phyloP scores from a whole-genome alignment of 2,797 vertebrate species.

The Tolypeutes matacus region DNA sequence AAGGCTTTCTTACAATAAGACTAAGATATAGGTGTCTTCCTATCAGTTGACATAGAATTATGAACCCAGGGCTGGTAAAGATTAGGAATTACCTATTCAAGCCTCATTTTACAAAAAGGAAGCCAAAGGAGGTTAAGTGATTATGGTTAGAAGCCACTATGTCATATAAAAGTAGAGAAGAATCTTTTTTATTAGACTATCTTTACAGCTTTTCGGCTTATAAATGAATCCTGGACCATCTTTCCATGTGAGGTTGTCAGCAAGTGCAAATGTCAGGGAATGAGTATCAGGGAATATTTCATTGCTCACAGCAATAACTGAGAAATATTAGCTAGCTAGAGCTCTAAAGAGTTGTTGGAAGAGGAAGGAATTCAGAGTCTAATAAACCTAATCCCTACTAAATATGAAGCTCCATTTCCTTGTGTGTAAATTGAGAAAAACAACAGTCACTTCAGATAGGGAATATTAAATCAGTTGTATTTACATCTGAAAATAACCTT shows the following conservation, averaged over 20 bases:
- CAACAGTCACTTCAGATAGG: slow-evolving; percentile 26
- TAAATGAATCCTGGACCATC: neutral
- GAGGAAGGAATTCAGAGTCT: slow-evolving; percentile 41
- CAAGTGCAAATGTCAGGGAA: neutral
- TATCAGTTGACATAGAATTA: neutral
- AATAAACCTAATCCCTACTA: slow-evolving; percentile 61
- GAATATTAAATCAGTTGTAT: slow-evolving; percentile 20
- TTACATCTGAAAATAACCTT: slow-evolving; percentile 52
- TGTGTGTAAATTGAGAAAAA: slow-evolving; percentile 64
- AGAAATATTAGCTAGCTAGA: slow-evolving; percentile 48
- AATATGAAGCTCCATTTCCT: slow-evolving; percentile 43
- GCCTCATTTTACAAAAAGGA: slow-evolving; percentile 53
- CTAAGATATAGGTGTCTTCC: slow-evolving; percentile 47
- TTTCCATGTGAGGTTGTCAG: neutral
- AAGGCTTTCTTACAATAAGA: slow-evolving; percentile 28
- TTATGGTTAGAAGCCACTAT: neutral
- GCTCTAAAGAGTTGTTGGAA: neutral
- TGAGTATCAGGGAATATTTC: neutral
- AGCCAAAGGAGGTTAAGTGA: neutral
- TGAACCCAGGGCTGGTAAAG: neutral
- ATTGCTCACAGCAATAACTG: neutral
- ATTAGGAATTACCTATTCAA: neutral
- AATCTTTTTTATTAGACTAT: slow-evolving; percentile 57
- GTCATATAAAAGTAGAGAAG: slow-evolving; percentile 17
- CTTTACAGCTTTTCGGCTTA: slow-evolving; percentile 24